Evolutionary conservation across 2,113 vertebrate species (phyloP).

Genomic region (Narcine bancroftii): DNA sequence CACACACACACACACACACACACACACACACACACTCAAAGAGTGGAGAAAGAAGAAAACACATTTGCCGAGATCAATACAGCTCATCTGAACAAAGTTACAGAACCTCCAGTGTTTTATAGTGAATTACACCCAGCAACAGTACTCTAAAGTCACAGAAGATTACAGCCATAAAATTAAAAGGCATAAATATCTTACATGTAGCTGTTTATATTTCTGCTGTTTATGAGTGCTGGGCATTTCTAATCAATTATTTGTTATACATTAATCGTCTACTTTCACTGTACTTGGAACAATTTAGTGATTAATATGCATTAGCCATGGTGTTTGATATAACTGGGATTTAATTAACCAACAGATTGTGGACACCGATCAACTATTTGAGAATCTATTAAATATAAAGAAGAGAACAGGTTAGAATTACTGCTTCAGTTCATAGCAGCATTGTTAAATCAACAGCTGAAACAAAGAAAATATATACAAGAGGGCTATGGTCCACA

Average conservation of each 20-base stretch:
- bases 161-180: slow-evolving; percentile 12
- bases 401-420: background rate
- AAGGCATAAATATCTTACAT: background rate
- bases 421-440: slow-evolving; percentile 12
- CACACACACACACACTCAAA: background rate
- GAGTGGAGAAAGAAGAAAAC: too few relatives aligned
- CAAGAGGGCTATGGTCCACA: background rate
- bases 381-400: slow-evolving; percentile 26
- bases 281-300: slow-evolving; percentile 33
- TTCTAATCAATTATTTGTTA: slow-evolving; percentile 34
- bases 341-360: slow-evolving; percentile 35
- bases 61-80: background rate
- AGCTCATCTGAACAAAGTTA: background rate
- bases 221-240: slow-evolving; percentile 31
- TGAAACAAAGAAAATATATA: background rate
- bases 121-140: slow-evolving; percentile 26
- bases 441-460: background rate
- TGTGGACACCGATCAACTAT: slow-evolving; percentile 19
- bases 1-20: background rate
- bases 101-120: background rate
- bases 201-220: slow-evolving; percentile 35
- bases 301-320: slow-evolving; percentile 37
- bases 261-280: slow-evolving; percentile 34
- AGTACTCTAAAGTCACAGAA: slow-evolving; percentile 27
- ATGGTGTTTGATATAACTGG: slow-evolving; percentile 6